phyloP scores from a whole-genome alignment of 2,113 vertebrate species.

The Pseudopipra pipra region DNA sequence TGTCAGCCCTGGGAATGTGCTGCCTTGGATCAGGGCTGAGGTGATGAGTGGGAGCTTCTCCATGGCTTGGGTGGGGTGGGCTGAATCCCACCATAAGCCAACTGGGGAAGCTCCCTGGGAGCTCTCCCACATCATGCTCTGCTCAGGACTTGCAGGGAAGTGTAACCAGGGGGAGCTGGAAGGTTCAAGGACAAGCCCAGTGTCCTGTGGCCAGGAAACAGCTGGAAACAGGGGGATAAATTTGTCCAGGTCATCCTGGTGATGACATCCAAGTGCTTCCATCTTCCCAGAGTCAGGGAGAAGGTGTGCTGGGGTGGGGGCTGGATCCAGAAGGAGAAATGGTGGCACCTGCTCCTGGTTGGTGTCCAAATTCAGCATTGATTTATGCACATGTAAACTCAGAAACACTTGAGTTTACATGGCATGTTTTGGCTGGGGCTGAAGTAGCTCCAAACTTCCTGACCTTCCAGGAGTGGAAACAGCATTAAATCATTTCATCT shows the following conservation, averaged over 20 bases:
- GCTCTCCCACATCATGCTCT: rapidly evolving
- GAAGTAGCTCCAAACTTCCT: not conserved
- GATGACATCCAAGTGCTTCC: not conserved
- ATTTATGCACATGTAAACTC: rapidly evolving
- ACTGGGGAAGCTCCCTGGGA: not conserved
- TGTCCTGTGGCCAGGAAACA: not conserved
- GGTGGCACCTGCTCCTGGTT: not conserved
- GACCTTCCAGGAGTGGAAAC: not conserved
- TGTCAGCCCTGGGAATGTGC: conserved; percentile 6
- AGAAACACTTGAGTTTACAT: not conserved
- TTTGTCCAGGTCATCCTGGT: not conserved
- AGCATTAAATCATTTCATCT: not conserved
- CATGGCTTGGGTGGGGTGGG: not conserved
- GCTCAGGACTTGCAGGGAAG: not conserved
- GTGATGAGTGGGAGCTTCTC: not conserved
- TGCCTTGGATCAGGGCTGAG: not conserved
- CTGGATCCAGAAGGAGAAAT: not conserved
- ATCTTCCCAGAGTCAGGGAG: not conserved
- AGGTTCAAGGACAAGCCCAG: not conserved
- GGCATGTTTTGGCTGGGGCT: not conserved
- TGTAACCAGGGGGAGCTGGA: not conserved
- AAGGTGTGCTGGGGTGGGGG: not conserved
- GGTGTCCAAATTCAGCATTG: not conserved
- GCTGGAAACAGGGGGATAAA: not conserved
- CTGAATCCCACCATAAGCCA: not conserved